Percentiles rank a stretch among this genome's conserved stretches.
Evolutionary conservation across 2,888 invertebrate species (phyloP).

Genomic region (Sisyra terminalis): DNA sequence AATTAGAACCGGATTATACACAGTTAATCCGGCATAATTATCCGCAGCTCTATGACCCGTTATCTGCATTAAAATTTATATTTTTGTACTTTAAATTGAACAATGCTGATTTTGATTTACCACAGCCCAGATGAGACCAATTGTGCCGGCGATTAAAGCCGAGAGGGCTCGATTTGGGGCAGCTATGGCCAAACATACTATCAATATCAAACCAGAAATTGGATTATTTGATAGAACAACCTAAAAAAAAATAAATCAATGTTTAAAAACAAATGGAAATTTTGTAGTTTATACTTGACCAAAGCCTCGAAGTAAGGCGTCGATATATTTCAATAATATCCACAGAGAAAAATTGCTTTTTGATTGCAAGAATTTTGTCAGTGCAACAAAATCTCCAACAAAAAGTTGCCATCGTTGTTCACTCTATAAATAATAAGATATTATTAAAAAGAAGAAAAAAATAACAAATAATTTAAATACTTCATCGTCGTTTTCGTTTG

Average conservation of each 20-base stretch:
- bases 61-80: background rate
- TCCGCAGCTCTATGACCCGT: too few relatives aligned
- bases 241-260: conserved; percentile 15
- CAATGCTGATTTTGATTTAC: conserved; percentile 15
- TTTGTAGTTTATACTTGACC: conserved; percentile 18
- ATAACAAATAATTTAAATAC: too few relatives aligned
- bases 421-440: background rate
- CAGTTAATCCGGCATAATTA: too few relatives aligned
- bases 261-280: background rate
- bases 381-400: conserved; percentile 20
- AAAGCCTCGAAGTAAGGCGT: conserved; percentile 24
- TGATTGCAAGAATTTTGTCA: conserved; percentile 16
- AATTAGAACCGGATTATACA: too few relatives aligned
- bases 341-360: conserved; percentile 17
- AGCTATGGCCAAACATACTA: conserved; percentile 20
- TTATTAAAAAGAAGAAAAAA: too few relatives aligned
- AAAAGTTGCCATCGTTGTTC: conserved; percentile 17
- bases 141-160: conserved; percentile 18
- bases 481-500: too few relatives aligned
- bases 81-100: too few relatives aligned
- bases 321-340: conserved; percentile 19
- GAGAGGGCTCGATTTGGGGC: conserved; percentile 19
- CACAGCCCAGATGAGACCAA: conserved; percentile 21
- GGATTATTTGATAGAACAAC: conserved; percentile 27
- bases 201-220: conserved; percentile 24